Evolutionary conservation across 2,113 vertebrate species (phyloP), one percentile per base, ranked within the genome.

Genomic region (Antennarius striatus): DNA sequence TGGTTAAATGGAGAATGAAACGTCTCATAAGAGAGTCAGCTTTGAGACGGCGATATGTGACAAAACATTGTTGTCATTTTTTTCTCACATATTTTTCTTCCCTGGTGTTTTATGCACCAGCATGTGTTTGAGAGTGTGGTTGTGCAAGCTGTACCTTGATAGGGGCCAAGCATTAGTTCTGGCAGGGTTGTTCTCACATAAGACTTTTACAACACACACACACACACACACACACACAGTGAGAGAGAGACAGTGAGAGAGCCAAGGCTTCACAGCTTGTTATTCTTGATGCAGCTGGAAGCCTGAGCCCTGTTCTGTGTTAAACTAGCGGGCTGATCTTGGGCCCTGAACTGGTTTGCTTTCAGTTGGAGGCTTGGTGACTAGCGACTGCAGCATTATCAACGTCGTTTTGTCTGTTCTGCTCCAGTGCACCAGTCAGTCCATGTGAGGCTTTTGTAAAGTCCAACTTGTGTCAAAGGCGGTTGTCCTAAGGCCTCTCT

Each of bases 251-350:
- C 11, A 22, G 0, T 52, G 13, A 61, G 54, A 53, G 79, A 72
- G 81, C 83, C 86, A 82, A 76, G 70, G 62, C 80, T 90, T 86
- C 87, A 76, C 81, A 89, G 81, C 86, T 89, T 89, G 85, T 89
- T 90, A 87, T 90, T 87, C 85, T 87, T 79, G 83, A 87, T 88
- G 86, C 88, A 87, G 85, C 88, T 91, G 88, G 89, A 89, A 89
- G 85, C 77, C 79, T 60, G 71, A 81, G 82, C 65, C 32, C 73
- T 80, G 80, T 68, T 85, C 83, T 82, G 71, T 82, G 74, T 81
- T 75, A 75, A 77, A 45, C 57, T 73, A 73, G 62, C 68, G 75
- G 80, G 73, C 75, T 87, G 71, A 86, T 81, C 75, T 71, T 40
- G 45, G 79, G 86, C 71, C 73, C 79, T 61, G 67, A 56, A 74